Percentiles rank a stretch among this genome's conserved stretches.
Conservation (phyloP, 2,888 invertebrate genomes). For the Leuctra nigra region DNA sequence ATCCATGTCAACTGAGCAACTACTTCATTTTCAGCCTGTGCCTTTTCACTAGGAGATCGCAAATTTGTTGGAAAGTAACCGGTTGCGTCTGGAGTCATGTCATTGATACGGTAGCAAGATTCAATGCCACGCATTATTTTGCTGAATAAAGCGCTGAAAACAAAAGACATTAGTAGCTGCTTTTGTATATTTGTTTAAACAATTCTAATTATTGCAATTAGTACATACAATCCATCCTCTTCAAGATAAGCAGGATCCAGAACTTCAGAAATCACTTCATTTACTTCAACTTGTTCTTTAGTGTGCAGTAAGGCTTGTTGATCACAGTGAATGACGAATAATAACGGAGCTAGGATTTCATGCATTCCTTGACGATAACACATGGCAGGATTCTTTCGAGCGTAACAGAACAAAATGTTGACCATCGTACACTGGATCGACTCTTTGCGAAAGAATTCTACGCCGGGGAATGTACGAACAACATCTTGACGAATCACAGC, state of each 20-base stretch:
- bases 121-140: slow-evolving; percentile 57
- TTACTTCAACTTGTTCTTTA: slow-evolving; percentile 44
- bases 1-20: slow-evolving; percentile 53
- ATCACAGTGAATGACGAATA: slow-evolving; percentile 70
- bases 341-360: slow-evolving; percentile 72
- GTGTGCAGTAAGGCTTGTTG: slow-evolving; percentile 60
- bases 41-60: slow-evolving; percentile 5
- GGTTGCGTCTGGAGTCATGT: slow-evolving; percentile 45
- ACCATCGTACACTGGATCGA: slow-evolving; percentile 66
- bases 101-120: slow-evolving; percentile 55
- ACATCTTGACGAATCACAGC: slow-evolving; percentile 74
- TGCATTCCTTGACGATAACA: slow-evolving; percentile 84
- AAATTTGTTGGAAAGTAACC: slow-evolving; percentile 42
- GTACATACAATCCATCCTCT: slow-evolving; percentile 73
- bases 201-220: background rate
- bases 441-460: slow-evolving; percentile 67
- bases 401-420: slow-evolving; percentile 48
- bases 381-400: slow-evolving; percentile 57
- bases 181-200: no score
- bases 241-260: slow-evolving; percentile 63
- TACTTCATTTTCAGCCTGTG: slow-evolving; percentile 47
- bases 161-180: no score
- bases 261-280: slow-evolving; percentile 55
- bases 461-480: slow-evolving; percentile 74
- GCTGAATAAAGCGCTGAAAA: slow-evolving; percentile 56